A percentile compares a stretch with the other conserved stretches of the same genome.
Conservation (phyloP, 2,888 invertebrate species). For the Galeruca laticollis region DNA sequence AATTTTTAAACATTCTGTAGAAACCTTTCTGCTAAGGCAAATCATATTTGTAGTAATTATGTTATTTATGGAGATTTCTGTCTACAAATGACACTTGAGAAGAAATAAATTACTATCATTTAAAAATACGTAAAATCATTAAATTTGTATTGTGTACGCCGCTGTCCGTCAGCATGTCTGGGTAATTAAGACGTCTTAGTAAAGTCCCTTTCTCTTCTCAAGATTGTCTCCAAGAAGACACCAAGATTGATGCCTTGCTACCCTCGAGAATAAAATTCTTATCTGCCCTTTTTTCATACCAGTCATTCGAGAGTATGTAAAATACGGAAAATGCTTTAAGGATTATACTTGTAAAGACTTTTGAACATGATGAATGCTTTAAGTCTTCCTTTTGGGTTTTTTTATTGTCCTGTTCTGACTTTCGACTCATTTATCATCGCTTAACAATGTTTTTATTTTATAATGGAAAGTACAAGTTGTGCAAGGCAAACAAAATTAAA, state of each 20-base stretch:
- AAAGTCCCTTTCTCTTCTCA: conserved; percentile 40
- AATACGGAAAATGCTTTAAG: conserved; percentile 44
- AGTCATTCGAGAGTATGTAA: conserved; percentile 41
- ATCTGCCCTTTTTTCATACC: conserved; percentile 40
- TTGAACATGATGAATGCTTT: conserved; percentile 47
- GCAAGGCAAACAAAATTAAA: background rate
- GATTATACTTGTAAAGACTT: conserved; percentile 42
- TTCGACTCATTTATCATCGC: conserved; percentile 36
- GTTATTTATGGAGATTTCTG: too few relatives aligned
- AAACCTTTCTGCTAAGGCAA: too few relatives aligned
- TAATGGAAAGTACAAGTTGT: background rate
- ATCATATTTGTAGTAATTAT: too few relatives aligned
- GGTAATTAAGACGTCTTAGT: conserved; percentile 46
- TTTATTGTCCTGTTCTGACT: conserved; percentile 40
- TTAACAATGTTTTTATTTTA: background rate
- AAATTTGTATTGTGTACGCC: conserved; percentile 9
- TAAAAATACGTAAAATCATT: background rate
- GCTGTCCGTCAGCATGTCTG: conserved; percentile 38
- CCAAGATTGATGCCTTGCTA: conserved; percentile 43
- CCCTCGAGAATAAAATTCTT: conserved; percentile 42
- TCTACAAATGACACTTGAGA: too few relatives aligned
- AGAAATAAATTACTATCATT: too few relatives aligned
- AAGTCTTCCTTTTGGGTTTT: conserved; percentile 42
- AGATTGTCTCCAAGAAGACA: conserved; percentile 40
- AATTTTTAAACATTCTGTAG: too few relatives aligned